phyloP scores from a whole-genome alignment of 2,888 invertebrate species.

The Erebia aethiops region DNA sequence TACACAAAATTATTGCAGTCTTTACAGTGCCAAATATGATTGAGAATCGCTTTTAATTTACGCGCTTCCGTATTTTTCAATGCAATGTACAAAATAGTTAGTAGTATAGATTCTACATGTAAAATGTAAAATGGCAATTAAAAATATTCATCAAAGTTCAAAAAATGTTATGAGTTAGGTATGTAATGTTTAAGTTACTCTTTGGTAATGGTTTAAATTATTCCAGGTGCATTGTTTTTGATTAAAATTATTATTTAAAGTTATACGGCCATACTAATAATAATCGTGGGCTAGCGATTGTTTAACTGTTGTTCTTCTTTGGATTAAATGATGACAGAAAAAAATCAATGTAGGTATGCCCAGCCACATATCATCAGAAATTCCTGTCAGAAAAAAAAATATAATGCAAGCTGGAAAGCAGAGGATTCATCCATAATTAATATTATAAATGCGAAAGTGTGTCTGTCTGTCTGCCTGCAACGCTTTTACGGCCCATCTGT shows the following conservation, averaged over 20 bases:
- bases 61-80: neutral
- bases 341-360: too few species aligned
- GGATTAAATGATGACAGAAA: too few species aligned
- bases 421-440: too few species aligned
- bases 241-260: neutral
- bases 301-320: too few species aligned
- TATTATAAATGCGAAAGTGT: too few species aligned
- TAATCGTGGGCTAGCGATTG: too few species aligned
- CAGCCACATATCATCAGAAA: too few species aligned
- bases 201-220: neutral
- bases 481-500: too few species aligned
- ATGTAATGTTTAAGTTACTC: neutral
- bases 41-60: neutral
- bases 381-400: too few species aligned
- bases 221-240: conserved; percentile 26
- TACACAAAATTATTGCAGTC: conserved; percentile 1
- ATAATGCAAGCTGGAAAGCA: too few species aligned
- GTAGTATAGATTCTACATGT: neutral
- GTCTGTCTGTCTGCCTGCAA: too few species aligned
- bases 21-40: conserved; percentile 11
- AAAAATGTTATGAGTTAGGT: neutral
- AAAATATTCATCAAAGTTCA: neutral
- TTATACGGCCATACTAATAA: too few species aligned
- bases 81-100: conserved; percentile 8
- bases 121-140: neutral